A percentile compares a stretch with the other conserved stretches of the same genome.
Evolutionary conservation across 1,140 invertebrate species (phyloP).

Genomic region (Platyscapa corneri): DNA sequence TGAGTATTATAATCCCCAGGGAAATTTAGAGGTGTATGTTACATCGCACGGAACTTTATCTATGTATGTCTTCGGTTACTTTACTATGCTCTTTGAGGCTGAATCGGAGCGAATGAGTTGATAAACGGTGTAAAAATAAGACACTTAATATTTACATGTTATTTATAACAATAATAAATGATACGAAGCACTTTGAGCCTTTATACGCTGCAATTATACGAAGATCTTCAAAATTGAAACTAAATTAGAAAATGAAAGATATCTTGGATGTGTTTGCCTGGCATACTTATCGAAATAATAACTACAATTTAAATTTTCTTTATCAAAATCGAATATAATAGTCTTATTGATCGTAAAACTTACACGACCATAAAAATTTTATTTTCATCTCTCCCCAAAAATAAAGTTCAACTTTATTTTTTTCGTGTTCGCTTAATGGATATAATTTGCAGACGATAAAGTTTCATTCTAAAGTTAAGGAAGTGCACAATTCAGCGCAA

Average conservation of each 20-base stretch:
- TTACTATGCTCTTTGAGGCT: neutral
- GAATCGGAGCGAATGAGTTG: neutral
- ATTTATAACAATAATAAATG: neutral
- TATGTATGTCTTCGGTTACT: neutral
- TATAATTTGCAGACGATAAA: slow-evolving; percentile 32
- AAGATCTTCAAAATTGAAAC: neutral
- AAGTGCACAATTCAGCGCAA: slow-evolving; percentile 11
- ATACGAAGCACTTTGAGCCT: neutral
- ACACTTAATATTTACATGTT: neutral
- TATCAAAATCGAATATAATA: slow-evolving; percentile 9
- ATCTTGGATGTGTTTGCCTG: neutral
- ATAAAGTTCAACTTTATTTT: slow-evolving; percentile 1
- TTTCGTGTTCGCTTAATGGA: neutral
- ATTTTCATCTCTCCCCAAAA: slow-evolving; percentile 8
- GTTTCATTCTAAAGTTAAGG: slow-evolving; percentile 17
- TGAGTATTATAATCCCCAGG: neutral
- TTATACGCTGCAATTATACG: neutral
- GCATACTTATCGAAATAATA: neutral
- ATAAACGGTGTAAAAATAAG: neutral
- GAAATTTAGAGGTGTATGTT: neutral
- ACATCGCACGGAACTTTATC: neutral
- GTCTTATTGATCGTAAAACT: slow-evolving; percentile 11
- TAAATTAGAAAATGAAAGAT: neutral
- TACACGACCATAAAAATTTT: slow-evolving; percentile 18
- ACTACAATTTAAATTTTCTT: neutral